Evolutionary conservation across 2,113 vertebrate species (phyloP), one percentile per base, ranked within the genome.

Genomic region (Tachysurus fulvidraco): DNA sequence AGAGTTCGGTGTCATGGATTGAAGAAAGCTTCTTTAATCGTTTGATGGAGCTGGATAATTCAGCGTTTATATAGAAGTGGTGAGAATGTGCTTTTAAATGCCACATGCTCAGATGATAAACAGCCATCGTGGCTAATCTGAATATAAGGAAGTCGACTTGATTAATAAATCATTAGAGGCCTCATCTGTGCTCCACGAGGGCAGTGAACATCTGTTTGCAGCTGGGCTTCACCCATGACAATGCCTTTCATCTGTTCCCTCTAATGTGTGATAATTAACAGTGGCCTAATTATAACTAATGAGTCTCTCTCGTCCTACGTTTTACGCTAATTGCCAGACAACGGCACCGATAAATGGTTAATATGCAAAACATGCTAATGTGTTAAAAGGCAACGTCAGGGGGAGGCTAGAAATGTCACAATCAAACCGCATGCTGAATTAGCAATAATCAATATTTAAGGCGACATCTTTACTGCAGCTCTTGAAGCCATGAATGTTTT

Each of bases 381-480:
- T 88, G 91, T 91, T 93, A 94, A 94, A 91, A 92, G 89, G 94
- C 95, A 93, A 93, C 95, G 69, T 89, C 84, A 84, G 74, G 85
- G 76, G 74, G 30, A 36, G 78, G 86, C 83, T 87, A 67, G 86
- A 80, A n/a, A 87, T 41, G 81, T 67, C 73, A 94, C 94, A 95
- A 93, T 95, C 94, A 94, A 94, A 94, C 93, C 90, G 92, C 96
- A 96, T 96, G 95, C 96, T 94, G 96, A 96, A 96, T 96, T 95
- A 96, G 93, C 94, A 93, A 93, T 96, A 96, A 96, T 96, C 96
- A 96, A 96, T 95, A 96, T 96, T 96, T 95, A 97, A 93, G 86
- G 87, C 86, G 80, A 87, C 91, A 86, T 84, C 74, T 86, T 90
- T 88, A 91, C 92, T 92, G 90, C 69, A 91, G 91, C 94, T 93